phyloP scores from a whole-genome alignment of 2,888 invertebrate genomes.

The Himalopsyche japonica region DNA sequence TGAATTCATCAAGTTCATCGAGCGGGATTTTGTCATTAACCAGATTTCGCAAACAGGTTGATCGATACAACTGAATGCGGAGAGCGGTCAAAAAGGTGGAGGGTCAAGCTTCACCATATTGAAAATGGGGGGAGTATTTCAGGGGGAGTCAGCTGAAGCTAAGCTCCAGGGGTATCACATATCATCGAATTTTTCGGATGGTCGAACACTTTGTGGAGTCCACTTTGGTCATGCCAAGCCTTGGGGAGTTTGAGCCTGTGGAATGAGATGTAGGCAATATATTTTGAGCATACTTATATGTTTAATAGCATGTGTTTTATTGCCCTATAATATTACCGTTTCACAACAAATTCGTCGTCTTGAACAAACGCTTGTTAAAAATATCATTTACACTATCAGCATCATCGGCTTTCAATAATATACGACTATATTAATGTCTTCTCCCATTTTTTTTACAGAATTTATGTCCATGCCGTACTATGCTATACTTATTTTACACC shows the following conservation, averaged over 20 bases:
- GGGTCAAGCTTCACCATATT: background rate
- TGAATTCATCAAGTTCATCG: background rate
- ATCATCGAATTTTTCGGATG: conserved; percentile 40
- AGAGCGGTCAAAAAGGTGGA: background rate
- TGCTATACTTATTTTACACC: too few relatives aligned
- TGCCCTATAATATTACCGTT: background rate
- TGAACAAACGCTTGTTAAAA: too few relatives aligned
- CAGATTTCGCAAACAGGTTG: conserved; percentile 8
- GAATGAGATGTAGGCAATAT: background rate
- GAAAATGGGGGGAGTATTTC: background rate
- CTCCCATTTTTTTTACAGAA: too few relatives aligned
- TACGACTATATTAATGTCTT: too few relatives aligned
- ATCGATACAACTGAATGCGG: conserved; percentile 5
- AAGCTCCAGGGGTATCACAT: conserved; percentile 26
- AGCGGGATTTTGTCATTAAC: conserved; percentile 5
- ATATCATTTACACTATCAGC: too few relatives aligned
- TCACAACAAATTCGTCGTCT: too few relatives aligned
- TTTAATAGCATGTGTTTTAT: background rate
- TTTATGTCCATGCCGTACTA: too few relatives aligned
- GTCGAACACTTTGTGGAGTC: conserved; percentile 38
- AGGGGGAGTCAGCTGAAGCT: background rate
- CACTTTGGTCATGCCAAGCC: conserved; percentile 4
- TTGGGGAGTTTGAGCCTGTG: background rate
- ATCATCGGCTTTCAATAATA: too few relatives aligned
- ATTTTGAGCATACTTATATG: background rate